Conservation (phyloP, 2,113 vertebrate species). For the Otis tarda region DNA sequence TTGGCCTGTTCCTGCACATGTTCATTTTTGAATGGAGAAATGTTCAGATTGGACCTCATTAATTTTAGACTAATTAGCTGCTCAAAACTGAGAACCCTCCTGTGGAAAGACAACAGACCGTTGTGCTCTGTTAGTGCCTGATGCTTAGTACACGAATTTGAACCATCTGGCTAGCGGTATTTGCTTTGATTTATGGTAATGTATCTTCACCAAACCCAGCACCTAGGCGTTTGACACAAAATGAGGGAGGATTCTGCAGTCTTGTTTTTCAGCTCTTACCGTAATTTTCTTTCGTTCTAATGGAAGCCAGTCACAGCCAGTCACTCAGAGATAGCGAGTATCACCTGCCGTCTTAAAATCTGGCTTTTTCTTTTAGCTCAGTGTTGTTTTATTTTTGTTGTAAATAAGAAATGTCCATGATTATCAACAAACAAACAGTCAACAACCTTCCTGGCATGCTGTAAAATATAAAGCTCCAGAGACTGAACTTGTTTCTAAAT, state of each 20-base stretch:
- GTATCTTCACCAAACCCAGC: not conserved
- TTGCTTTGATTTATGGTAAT: constrained; percentile 37
- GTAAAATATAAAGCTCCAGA: not conserved
- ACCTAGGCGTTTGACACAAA: not conserved
- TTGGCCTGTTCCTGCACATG: not conserved
- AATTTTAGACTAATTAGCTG: constrained; percentile 43
- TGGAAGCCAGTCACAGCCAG: not conserved
- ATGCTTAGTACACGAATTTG: constrained; percentile 15
- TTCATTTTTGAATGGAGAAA: not conserved
- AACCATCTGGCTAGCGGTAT: constrained; percentile 32
- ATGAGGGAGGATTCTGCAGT: not conserved
- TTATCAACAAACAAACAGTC: not conserved
- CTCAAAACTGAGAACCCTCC: not conserved
- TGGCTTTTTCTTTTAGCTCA: not conserved
- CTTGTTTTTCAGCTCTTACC: not conserved
- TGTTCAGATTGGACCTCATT: constrained; percentile 23
- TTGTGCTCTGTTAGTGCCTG: constrained; percentile 17
- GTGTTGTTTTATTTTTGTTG: not conserved
- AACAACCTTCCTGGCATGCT: not conserved
- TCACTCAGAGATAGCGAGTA: not conserved
- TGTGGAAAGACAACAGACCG: constrained; percentile 1
- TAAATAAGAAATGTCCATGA: not conserved
- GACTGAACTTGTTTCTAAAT: not conserved
- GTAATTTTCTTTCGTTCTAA: not conserved
- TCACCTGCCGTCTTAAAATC: not conserved